Percentiles rank a stretch among this genome's conserved stretches.
Evolutionary conservation across 2,888 invertebrate species (phyloP).

Genomic region (Nebria brevicollis): DNA sequence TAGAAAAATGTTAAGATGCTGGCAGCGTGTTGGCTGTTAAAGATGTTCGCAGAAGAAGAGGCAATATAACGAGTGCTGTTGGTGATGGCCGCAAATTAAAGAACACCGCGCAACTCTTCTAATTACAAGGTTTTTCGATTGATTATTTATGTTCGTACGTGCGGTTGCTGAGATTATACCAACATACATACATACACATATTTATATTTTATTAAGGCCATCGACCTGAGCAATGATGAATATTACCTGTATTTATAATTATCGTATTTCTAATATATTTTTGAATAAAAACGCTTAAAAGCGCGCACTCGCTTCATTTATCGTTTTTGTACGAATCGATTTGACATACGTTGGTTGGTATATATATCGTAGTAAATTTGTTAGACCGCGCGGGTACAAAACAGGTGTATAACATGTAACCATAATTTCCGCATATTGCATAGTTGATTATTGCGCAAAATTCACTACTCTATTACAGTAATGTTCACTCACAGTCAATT

Average conservation of each 20-base stretch:
- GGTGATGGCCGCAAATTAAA: slow-evolving; percentile 26
- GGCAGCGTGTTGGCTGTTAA: not conserved
- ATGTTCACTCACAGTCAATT: not conserved
- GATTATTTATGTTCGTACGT: slow-evolving; percentile 34
- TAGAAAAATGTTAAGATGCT: not conserved
- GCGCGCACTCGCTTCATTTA: not conserved
- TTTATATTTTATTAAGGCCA: not conserved
- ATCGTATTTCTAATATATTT: not conserved
- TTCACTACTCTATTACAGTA: not conserved
- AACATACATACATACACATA: not conserved
- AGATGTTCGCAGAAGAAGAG: not conserved
- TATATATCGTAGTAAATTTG: not conserved
- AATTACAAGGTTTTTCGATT: slow-evolving; percentile 35
- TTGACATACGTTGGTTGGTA: not conserved
- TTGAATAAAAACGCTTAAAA: too few species aligned
- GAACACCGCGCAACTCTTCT: slow-evolving; percentile 21
- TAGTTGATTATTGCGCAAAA: not conserved
- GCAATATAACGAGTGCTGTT: not conserved
- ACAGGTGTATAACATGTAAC: slow-evolving; percentile 4
- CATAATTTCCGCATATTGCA: not conserved
- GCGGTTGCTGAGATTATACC: not conserved
- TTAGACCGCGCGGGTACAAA: not conserved
- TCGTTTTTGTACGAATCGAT: not conserved
- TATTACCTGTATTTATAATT: not conserved
- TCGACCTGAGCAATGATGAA: not conserved